A percentile compares a stretch with the other conserved stretches of the same genome.
Conservation (phyloP, 1,140 invertebrate species). For the Lerema accius region DNA sequence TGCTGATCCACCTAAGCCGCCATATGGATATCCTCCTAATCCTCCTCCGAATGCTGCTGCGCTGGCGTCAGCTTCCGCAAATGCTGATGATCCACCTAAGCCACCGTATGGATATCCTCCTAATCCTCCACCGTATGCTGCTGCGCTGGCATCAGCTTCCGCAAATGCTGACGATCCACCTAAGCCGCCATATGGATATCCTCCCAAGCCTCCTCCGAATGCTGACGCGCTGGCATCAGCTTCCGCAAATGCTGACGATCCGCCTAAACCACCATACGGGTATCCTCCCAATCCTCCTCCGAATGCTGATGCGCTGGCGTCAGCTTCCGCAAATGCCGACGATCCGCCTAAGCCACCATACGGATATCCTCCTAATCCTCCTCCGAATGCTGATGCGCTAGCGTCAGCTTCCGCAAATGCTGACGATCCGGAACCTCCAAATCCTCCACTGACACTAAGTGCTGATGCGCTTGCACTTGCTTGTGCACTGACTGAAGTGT, state of each 20-base stretch:
- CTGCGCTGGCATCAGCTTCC: neutral
- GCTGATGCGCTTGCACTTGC: neutral
- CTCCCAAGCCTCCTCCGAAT: neutral
- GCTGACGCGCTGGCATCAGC: constrained; percentile 1
- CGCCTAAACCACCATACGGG: too few species aligned
- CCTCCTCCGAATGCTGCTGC: too few species aligned
- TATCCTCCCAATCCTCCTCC: too few species aligned
- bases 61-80: constrained; percentile 11
- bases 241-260: too few species aligned
- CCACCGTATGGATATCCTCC: neutral
- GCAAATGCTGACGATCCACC: constrained; percentile 18
- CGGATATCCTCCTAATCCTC: too few species aligned
- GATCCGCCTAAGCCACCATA: too few species aligned
- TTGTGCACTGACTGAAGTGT: constrained; percentile 17
- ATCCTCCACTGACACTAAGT: neutral
- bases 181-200: constrained; percentile 7
- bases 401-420: too few species aligned
- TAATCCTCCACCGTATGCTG: neutral
- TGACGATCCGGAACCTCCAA: constrained; percentile 1
- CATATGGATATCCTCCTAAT: too few species aligned
- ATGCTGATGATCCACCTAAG: constrained; percentile 10
- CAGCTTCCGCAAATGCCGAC: too few species aligned
- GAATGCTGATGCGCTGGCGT: too few species aligned
- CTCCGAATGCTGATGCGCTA: too few species aligned
- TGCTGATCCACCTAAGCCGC: too few species aligned